A percentile compares a stretch with the other conserved stretches of the same genome.
These are phyloP conservation scores for Myiopsitta monachus DNA, from an alignment of 2,113 vertebrate genomes.

Conservation along the genomic window DNA sequence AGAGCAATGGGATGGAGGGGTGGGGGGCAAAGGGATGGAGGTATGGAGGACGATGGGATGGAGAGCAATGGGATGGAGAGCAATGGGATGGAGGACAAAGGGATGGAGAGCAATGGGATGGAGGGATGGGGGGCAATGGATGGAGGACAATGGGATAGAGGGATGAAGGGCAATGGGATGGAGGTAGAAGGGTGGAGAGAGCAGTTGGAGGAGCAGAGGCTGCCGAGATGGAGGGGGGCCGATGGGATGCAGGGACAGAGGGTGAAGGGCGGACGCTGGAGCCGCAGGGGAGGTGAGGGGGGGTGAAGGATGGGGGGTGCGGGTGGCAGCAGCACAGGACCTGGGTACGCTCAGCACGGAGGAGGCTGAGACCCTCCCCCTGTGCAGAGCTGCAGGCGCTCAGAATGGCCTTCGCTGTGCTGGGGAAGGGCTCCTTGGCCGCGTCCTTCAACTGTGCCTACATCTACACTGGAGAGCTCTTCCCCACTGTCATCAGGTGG, in stretches of 20 bases:
- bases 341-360: background rate
- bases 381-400: slow-evolving; percentile 72
- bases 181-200: background rate
- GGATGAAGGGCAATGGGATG: too few species aligned
- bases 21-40: too few species aligned
- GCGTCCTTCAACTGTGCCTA: slow-evolving; percentile 80
- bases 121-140: too few species aligned
- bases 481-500: slow-evolving; percentile 72
- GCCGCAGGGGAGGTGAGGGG: too few species aligned
- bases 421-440: slow-evolving; percentile 82
- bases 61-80: too few species aligned
- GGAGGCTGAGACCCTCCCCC: background rate
- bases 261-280: background rate
- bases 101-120: too few species aligned
- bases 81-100: too few species aligned
- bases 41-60: too few species aligned
- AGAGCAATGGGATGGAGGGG: too few species aligned
- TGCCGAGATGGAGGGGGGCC: background rate
- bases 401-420: slow-evolving; percentile 76
- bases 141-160: too few species aligned
- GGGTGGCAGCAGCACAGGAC: background rate
- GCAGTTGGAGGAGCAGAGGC: background rate
- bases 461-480: slow-evolving; percentile 64
- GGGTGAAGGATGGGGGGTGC: background rate
- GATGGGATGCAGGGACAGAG: background rate